These are phyloP conservation scores for Microchirus variegatus DNA, from an alignment of 2,797 vertebrate genomes.

Conservation along the genomic window DNA sequence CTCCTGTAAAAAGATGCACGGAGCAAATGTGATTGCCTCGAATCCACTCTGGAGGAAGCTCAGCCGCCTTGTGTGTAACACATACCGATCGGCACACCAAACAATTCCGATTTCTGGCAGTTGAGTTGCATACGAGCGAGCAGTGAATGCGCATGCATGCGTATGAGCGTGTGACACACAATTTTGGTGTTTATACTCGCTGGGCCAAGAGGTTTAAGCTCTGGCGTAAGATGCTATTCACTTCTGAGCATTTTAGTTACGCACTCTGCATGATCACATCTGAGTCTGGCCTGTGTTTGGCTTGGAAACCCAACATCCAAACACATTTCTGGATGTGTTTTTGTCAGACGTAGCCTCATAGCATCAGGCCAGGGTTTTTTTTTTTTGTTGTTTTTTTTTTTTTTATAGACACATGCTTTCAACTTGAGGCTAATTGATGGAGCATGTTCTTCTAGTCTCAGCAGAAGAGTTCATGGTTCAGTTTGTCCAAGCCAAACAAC, in stretches of 20 bases:
- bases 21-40: conserved; percentile 62
- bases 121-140: conserved; percentile 21
- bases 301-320: conserved; percentile 69
- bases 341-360: conserved; percentile 59
- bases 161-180: conserved; percentile 48
- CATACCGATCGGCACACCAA: conserved; percentile 48
- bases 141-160: conserved; percentile 42
- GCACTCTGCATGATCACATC: conserved; percentile 62
- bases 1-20: conserved; percentile 67
- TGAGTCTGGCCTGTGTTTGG: conserved; percentile 69
- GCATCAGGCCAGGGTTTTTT: conserved; percentile 19
- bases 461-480: conserved; percentile 32
- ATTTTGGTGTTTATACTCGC: conserved; percentile 66
- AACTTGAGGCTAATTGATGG: conserved; percentile 65
- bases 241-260: conserved; percentile 69
- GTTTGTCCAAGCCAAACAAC: conserved; percentile 65
- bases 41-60: conserved; percentile 69
- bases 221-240: conserved; percentile 59
- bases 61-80: conserved; percentile 50
- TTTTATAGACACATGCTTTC: conserved; percentile 55
- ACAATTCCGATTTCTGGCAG: conserved; percentile 49
- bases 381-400: conserved; percentile 49
- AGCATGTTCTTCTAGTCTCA: conserved; percentile 55
- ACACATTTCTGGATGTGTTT: conserved; percentile 73
- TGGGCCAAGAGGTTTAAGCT: conserved; percentile 56